Evolutionary conservation across 2,113 vertebrate species (phyloP), one percentile per base, ranked within the genome.

Genomic region (Hippocampus abdominalis): DNA sequence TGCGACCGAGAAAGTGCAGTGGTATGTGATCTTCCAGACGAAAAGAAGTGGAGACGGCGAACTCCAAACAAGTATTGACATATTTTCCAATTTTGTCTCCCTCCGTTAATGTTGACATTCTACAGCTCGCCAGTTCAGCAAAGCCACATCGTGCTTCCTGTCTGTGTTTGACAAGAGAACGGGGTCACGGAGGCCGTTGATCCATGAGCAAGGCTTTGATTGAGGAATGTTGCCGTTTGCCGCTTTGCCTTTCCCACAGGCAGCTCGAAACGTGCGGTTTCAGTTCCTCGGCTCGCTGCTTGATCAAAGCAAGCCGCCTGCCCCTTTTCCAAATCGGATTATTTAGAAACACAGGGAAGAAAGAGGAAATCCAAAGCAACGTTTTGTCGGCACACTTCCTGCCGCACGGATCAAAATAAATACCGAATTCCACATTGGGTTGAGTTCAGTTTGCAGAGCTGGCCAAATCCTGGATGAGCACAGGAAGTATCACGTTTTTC

Each of bases 201-300:
- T 72, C 82, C 84, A 83, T 73, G 71, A 79, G 53, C n/a, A 76
- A 69, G 68, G 21, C 70, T 65, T 89, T 87, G 85, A 87, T 87
- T 82, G 75, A 66, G 82, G 81, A 86, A 87, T 87, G 75, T 78
- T 75, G 59, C 82, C 69, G 83, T 88, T 89, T 78, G 83, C 78
- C 29, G 54, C 61, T 66, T 66, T 42, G 68, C 18, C 54, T 56
- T 29, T 64, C 75, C 74, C 69, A 23, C 53, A 67, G 69, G 64
- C 78, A 67, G 76, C 84, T 88, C 74, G 80, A 86, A 84, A 81
- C 77, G 77, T 84, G 76, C 82, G 82, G 76, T 46, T 46, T 64
- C 23, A 81, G 80, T 84, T 81, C 78, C 82, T 76, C 75, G 42
- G 75, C 77, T 70, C 83, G 21, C 83, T 84, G 82, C 57, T 70